Percentiles rank a stretch among this genome's conserved stretches.
Evolutionary conservation across 2,888 invertebrate genomes (phyloP).

Genomic region (Ormyrus pomaceus): DNA sequence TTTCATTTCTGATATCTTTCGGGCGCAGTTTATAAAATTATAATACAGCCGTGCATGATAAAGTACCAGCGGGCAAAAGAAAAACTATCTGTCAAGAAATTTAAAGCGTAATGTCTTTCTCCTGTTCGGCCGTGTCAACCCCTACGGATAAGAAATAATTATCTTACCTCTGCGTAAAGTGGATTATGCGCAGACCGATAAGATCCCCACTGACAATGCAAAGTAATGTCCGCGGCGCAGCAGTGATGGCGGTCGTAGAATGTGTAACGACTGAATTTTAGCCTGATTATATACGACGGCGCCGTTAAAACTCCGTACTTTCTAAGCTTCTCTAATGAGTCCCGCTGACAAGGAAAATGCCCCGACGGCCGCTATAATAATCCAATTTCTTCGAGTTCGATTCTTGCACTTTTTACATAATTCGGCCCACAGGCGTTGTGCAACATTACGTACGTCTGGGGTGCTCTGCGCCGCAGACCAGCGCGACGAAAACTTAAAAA

Average conservation of each 20-base stretch:
- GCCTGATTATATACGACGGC: conserved; percentile 24
- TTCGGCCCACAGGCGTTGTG: conserved; percentile 11
- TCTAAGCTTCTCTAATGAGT: conserved; percentile 34
- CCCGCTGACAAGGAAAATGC: conserved; percentile 33
- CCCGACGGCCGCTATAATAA: conserved; percentile 19
- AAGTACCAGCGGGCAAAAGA: neutral
- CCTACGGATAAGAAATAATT: conserved; percentile 12
- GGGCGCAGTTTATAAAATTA: no score
- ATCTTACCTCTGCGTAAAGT: neutral
- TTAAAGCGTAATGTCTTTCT: neutral
- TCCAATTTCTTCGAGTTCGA: conserved; percentile 33
- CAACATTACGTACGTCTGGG: neutral
- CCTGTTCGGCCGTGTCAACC: conserved; percentile 11
- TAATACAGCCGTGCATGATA: neutral
- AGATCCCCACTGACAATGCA: conserved; percentile 1
- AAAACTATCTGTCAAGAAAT: conserved; percentile 2
- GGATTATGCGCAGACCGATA: neutral
- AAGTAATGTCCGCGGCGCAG: conserved; percentile 6
- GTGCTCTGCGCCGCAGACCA: neutral
- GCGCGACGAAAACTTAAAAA: conserved; percentile 4
- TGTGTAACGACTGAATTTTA: conserved; percentile 29
- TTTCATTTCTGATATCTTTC: no score
- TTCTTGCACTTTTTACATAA: conserved; percentile 33
- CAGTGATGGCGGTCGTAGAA: conserved; percentile 1
- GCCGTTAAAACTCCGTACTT: conserved; percentile 28